Base-by-base conservation (phyloP, 2,888 invertebrate genomes). In the Cetonia aurata region DNA sequence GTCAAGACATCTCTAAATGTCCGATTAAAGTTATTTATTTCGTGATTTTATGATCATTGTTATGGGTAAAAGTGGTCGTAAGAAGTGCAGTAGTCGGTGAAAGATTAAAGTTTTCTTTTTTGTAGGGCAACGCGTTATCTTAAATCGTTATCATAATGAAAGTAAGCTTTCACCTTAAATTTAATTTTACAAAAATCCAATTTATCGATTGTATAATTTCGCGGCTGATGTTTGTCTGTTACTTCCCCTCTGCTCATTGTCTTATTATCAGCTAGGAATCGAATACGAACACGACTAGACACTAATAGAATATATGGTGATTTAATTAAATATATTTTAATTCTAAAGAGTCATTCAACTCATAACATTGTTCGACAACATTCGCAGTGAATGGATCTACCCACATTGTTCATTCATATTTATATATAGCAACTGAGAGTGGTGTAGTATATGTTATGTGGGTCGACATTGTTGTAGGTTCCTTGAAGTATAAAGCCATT, bases 401-500 rank as follows among this genome's bases (percentile, higher is more conserved):
- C 69, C 69, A 69, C 69, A 62, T 69, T 42, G 25, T 62, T 62
- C 62, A 60, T 69, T 60, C 60, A 67, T 48, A 67, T 67, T 67
- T 67, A 48, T 48, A 48, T 67, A 48, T 48, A 48, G 6, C 10
- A 6, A 48, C 48, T 15, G 9, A 9, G 3, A 1, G 48, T 48
- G 17, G 48, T 48, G 15, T 13, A 48, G 48, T n/a, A 25, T 48
- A 17, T 48, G 48, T 48, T 33, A 56, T 56, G 55, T 56, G 55
- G 55, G 55, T 33, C 13, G 55, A 56, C 33, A 56, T 56, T 37
- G n/a, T 33, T 52, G 52, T 52, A 52, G 55, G 37, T 25, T 4
- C 55, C 33, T 33, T 56, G 37, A 56, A 37, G 33, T 56, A 37
- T 15, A 56, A 56, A 56, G 55, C 33, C 15, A 37, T 13, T 56